Evolutionary conservation across 2,888 invertebrate genomes (phyloP).

Genomic region (Sesia apiformis): DNA sequence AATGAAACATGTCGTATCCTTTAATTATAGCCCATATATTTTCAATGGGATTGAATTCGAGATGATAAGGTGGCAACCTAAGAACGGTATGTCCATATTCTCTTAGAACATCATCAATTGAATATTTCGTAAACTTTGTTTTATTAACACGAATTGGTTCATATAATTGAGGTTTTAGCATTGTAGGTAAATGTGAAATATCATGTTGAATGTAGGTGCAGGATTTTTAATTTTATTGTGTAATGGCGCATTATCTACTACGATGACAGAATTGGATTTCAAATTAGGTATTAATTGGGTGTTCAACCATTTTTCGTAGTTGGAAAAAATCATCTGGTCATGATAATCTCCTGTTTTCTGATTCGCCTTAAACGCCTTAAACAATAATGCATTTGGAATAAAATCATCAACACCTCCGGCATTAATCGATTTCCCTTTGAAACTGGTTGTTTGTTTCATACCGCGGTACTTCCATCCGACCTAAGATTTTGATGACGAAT

Average conservation of each 20-base stretch:
- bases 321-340: neutral
- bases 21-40: neutral
- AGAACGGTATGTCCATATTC: neutral
- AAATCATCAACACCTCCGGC: slow-evolving; percentile 5
- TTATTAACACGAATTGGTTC: slow-evolving; percentile 5
- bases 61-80: too few relatives aligned
- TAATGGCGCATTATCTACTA: slow-evolving; percentile 5
- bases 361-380: neutral
- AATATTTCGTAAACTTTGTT: slow-evolving; percentile 2
- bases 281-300: slow-evolving; percentile 5
- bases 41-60: neutral
- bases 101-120: neutral
- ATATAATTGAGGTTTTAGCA: slow-evolving; percentile 9
- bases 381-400: slow-evolving; percentile 3
- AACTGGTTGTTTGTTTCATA: neutral
- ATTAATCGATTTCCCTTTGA: neutral
- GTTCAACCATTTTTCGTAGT: slow-evolving; percentile 5
- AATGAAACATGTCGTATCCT: neutral
- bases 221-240: slow-evolving; percentile 5
- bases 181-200: slow-evolving; percentile 5
- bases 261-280: slow-evolving; percentile 5
- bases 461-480: neutral
- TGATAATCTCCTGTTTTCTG: neutral
- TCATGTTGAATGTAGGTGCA: slow-evolving; percentile 2
- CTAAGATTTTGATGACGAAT: neutral